Base-by-base conservation (phyloP, 2,888 invertebrate genomes). In the Ferrisia virgata region DNA sequence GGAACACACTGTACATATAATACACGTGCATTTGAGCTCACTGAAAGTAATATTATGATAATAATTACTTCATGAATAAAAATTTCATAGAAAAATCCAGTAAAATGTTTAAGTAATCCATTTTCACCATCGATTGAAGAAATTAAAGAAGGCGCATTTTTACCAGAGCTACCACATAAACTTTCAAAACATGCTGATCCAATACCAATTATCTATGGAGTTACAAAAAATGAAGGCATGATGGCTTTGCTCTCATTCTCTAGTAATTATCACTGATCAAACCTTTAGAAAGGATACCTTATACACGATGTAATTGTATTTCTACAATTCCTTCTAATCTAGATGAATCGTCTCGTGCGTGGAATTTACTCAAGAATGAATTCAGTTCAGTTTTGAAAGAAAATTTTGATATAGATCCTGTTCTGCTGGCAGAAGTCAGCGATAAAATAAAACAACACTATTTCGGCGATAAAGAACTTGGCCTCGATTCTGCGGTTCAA, bases 171-270 rank as follows among this genome's bases (percentile, higher is more conserved):
- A 86, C 93, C 94, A 0, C 82, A 85, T 22, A 58, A 76, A n/a
- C 87, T 89, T 18, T 86, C 90, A n/a, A 89, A 90, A 92, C 0
- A 89, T 89, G 0, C 88, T 91, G 6, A 88, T 88, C 39, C 89
- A 90, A 90, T 93, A 1, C 94, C 94, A 0, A 92, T 94, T 91
- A 92, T 96, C 88, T 91, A 93, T 8, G 95, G 95, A 3, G 88
- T 94, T 4, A 95, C 92, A 58, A 91, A 91, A 5, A 91, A 93
- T 85, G 95, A 95, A 89, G 95, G 95, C 9, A 91, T 93, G 47
- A 88, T 95, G n/a, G 47, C 33, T 25, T 58, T 53, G n/a, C n/a
- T 58, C 5, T 25, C n/a, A 15, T 31, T 31, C 15, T 47, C 5
- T 18, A 4, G 18, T n/a, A n/a, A n/a, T n/a, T n/a, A n/a, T n/a